These are phyloP conservation scores for Philhelius pedissequus DNA, from an alignment of 2,888 invertebrate genomes.

Conservation along the genomic window DNA sequence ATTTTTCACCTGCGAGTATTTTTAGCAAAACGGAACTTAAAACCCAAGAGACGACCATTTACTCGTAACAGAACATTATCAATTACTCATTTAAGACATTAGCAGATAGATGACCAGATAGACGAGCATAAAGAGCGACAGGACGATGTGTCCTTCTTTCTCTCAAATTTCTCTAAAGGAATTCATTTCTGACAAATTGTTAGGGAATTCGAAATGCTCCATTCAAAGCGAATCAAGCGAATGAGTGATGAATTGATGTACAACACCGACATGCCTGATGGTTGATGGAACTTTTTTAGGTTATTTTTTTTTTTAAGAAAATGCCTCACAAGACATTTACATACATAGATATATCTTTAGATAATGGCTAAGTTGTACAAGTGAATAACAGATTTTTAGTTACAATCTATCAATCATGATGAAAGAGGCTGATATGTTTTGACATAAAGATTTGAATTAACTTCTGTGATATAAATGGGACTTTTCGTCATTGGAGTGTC, in stretches of 20 bases:
- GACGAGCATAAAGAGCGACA: conserved; percentile 35
- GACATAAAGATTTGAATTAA: neutral
- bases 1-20: conserved; percentile 30
- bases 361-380: conserved; percentile 29
- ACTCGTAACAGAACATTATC: conserved; percentile 48
- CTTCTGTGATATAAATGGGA: neutral
- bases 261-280: neutral
- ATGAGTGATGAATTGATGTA: conserved; percentile 54
- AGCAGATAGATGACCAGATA: conserved; percentile 48
- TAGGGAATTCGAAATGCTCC: conserved; percentile 37
- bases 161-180: neutral
- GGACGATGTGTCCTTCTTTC: conserved; percentile 21
- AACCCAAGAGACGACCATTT: neutral
- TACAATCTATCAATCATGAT: conserved; percentile 50
- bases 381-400: conserved; percentile 17
- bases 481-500: neutral
- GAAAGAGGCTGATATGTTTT: neutral
- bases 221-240: neutral
- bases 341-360: neutral
- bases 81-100: conserved; percentile 65
- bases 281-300: conserved; percentile 21
- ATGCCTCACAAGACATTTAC: neutral
- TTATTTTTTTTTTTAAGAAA: neutral
- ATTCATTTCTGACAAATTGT: conserved; percentile 59
- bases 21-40: neutral